phyloP scores from a whole-genome alignment of 1,140 invertebrate genomes.

The Rhopalosiphum maidis region DNA sequence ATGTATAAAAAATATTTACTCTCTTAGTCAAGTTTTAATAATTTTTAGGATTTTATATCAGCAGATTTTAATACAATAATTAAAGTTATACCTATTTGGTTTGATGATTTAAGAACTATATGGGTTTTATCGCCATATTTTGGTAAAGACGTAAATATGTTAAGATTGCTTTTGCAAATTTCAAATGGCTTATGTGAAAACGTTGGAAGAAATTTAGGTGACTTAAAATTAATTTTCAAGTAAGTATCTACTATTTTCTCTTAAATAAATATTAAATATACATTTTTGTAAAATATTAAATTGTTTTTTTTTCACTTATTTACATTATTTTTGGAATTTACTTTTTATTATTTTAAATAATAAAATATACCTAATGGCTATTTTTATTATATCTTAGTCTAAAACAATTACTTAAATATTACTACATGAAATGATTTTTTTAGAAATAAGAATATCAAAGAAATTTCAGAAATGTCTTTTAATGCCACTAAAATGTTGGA shows the following conservation, averaged over 20 bases:
- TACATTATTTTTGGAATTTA: neutral
- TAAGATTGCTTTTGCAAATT: slow-evolving; percentile 44
- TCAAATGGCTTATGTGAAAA: slow-evolving; percentile 34
- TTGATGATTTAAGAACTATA: slow-evolving; percentile 43
- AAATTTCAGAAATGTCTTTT: slow-evolving; percentile 45
- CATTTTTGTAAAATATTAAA: neutral
- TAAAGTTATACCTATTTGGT: slow-evolving; percentile 45
- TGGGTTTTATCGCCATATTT: slow-evolving; percentile 49
- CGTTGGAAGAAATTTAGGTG: slow-evolving; percentile 25
- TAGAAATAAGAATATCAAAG: slow-evolving; percentile 39
- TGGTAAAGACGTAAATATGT: slow-evolving; percentile 40
- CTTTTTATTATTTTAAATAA: neutral
- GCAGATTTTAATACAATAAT: slow-evolving; percentile 39
- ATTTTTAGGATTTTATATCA: slow-evolving; percentile 32
- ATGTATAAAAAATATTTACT: neutral
- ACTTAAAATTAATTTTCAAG: slow-evolving; percentile 48
- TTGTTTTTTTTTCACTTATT: neutral
- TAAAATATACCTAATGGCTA: neutral
- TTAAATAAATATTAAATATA: neutral
- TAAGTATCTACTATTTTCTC: neutral
- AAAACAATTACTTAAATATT: neutral
- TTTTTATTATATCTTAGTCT: neutral
- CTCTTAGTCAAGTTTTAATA: neutral
- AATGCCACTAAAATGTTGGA: slow-evolving; percentile 47
- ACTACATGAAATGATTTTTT: neutral